These are phyloP conservation scores for Typhlomys cinereus DNA, from an alignment of 2,113 vertebrate genomes.

Conservation along the genomic window DNA sequence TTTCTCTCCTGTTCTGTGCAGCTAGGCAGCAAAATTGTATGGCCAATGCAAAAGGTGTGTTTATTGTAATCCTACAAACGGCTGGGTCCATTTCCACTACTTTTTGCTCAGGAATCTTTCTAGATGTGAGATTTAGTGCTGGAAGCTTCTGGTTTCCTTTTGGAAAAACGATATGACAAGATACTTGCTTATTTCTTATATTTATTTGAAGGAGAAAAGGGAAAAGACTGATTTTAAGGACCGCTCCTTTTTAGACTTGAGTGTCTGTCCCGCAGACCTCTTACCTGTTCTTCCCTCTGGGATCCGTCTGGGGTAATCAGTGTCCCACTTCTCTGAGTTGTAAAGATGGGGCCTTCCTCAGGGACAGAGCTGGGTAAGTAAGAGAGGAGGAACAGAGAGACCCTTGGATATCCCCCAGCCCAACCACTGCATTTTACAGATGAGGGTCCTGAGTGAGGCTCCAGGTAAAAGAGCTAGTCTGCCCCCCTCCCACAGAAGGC, in stretches of 20 bases:
- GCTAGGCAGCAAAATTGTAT: too few species aligned
- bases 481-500: not conserved
- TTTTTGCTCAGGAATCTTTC: too few species aligned
- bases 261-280: not conserved
- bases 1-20: not conserved
- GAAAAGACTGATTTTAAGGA: not conserved
- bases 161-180: too few species aligned
- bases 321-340: not conserved
- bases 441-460: slow-evolving; percentile 2
- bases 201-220: not conserved
- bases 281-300: not conserved
- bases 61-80: too few species aligned
- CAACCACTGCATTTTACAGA: not conserved
- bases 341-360: not conserved
- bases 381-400: not conserved
- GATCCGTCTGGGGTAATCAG: not conserved
- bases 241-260: not conserved
- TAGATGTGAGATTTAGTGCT: too few species aligned
- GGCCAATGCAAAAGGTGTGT: too few species aligned
- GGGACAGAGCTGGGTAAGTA: not conserved
- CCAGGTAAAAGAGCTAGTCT: not conserved
- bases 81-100: too few species aligned
- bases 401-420: not conserved
- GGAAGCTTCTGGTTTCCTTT: too few species aligned
- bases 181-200: too few species aligned